Evolutionary conservation across 2,113 vertebrate genomes (phyloP).

Genomic region (Entomyzon cyanotis): DNA sequence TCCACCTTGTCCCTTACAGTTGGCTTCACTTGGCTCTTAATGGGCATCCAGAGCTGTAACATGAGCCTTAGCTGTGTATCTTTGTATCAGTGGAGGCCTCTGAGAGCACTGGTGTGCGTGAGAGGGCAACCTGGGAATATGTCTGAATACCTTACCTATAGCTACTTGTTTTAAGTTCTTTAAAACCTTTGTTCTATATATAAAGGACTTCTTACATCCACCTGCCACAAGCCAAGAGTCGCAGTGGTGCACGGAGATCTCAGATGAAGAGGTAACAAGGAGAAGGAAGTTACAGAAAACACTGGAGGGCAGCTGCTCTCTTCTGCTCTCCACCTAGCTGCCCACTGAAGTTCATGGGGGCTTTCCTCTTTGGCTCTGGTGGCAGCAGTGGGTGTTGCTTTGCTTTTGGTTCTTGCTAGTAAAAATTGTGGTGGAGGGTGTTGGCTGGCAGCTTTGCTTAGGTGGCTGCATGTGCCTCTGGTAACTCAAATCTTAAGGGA

Average conservation of each 20-base stretch:
- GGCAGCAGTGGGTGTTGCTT: not conserved
- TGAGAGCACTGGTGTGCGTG: not conserved
- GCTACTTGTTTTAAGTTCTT: slow-evolving; percentile 22
- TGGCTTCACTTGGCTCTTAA: not conserved
- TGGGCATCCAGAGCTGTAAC: not conserved
- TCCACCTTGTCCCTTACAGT: not conserved
- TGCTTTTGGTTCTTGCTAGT: slow-evolving; percentile 4
- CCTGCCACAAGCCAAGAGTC: slow-evolving; percentile 80
- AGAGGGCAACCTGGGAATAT: not conserved
- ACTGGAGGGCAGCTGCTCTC: not conserved
- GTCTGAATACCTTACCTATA: not conserved
- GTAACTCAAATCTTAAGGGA: not conserved
- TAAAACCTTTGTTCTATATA: slow-evolving; percentile 76
- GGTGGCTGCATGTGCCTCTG: not conserved
- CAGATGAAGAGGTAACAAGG: slow-evolving; percentile 82
- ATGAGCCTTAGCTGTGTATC: not conserved
- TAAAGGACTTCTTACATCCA: slow-evolving; percentile 88
- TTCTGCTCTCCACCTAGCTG: not conserved
- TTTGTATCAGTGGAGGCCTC: not conserved
- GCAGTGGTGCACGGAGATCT: slow-evolving; percentile 56
- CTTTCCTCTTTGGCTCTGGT: slow-evolving; percentile 19
- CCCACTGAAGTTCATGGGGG: not conserved
- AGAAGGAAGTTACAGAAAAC: not conserved
- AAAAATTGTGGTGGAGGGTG: slow-evolving; percentile 25
- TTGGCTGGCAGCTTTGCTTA: slow-evolving; percentile 10